A percentile compares a stretch with the other conserved stretches of the same genome.
These are phyloP conservation scores for Malurus cyaneus DNA, from an alignment of 2,113 vertebrate genomes.

Conservation along the genomic window DNA sequence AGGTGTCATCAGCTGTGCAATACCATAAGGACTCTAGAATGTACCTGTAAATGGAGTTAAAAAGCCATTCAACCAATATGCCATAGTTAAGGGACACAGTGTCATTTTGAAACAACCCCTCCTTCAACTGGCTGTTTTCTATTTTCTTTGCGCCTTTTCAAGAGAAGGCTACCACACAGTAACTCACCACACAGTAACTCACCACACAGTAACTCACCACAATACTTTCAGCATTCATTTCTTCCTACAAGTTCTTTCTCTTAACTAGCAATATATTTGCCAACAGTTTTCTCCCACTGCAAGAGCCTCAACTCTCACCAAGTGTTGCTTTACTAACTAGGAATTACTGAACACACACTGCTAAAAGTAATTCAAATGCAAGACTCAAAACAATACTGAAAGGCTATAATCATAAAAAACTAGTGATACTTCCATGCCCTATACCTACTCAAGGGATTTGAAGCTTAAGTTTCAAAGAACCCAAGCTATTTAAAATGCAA, in stretches of 20 bases:
- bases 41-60: not conserved
- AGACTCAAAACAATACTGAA: not conserved
- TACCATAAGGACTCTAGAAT: accelerated
- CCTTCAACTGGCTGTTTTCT: not conserved
- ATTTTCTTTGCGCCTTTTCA: not conserved
- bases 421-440: not conserved
- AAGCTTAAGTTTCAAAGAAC: not conserved
- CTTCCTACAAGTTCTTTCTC: not conserved
- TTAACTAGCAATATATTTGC: not conserved
- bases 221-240: not conserved
- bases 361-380: not conserved
- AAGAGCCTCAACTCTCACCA: not conserved
- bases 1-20: not conserved
- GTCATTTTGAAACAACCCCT: not conserved
- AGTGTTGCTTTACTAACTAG: not conserved
- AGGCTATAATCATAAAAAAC: not conserved
- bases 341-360: not conserved
- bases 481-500: not conserved
- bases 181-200: not conserved
- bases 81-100: not conserved
- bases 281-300: not conserved
- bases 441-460: not conserved
- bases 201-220: not conserved
- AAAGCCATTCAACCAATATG: not conserved
- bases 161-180: not conserved